A percentile compares a stretch with the other conserved stretches of the same genome.
These are phyloP conservation scores for Leucoptera coffeella DNA, from an alignment of 2,888 invertebrate species.

Conservation along the genomic window DNA sequence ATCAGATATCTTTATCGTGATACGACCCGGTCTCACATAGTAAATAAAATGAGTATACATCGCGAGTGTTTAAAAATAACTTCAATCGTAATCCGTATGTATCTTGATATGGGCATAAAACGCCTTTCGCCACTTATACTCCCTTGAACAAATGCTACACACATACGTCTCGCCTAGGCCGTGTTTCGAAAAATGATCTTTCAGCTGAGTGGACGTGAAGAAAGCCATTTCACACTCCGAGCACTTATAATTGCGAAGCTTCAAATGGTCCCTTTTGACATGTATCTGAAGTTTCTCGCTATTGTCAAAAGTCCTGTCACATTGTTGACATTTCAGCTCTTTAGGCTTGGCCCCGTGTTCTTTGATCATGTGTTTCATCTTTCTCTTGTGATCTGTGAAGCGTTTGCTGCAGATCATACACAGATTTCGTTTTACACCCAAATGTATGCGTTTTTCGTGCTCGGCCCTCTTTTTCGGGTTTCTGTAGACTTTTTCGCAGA, in stretches of 20 bases:
- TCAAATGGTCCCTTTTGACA: slow-evolving; percentile 33
- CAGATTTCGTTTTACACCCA: slow-evolving; percentile 1
- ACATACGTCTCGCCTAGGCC: slow-evolving; percentile 44
- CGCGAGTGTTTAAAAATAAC: too few relatives aligned
- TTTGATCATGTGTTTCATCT: slow-evolving; percentile 16
- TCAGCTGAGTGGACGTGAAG: slow-evolving; percentile 35
- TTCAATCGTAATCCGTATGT: too few relatives aligned
- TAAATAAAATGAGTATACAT: too few relatives aligned
- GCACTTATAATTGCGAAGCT: slow-evolving; percentile 36
- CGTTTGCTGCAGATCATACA: slow-evolving; percentile 34
- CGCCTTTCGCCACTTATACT: slow-evolving; percentile 39
- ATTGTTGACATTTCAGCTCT: slow-evolving; percentile 4
- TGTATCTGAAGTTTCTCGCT: slow-evolving; percentile 31
- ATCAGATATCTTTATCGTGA: too few relatives aligned
- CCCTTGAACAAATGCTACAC: slow-evolving; percentile 56
- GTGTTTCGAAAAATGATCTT: slow-evolving; percentile 41
- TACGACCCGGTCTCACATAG: too few relatives aligned
- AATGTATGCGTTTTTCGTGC: slow-evolving; percentile 1
- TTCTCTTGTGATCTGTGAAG: slow-evolving; percentile 24
- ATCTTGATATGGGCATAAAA: slow-evolving; percentile 33
- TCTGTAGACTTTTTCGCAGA: not conserved
- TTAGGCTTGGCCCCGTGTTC: slow-evolving; percentile 9
- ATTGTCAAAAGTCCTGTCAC: slow-evolving; percentile 10
- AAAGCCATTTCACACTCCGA: slow-evolving; percentile 40
- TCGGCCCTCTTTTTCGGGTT: not conserved